phyloP scores from a whole-genome alignment of 1,140 invertebrate genomes.

The Diachasmimorpha longicaudata region DNA sequence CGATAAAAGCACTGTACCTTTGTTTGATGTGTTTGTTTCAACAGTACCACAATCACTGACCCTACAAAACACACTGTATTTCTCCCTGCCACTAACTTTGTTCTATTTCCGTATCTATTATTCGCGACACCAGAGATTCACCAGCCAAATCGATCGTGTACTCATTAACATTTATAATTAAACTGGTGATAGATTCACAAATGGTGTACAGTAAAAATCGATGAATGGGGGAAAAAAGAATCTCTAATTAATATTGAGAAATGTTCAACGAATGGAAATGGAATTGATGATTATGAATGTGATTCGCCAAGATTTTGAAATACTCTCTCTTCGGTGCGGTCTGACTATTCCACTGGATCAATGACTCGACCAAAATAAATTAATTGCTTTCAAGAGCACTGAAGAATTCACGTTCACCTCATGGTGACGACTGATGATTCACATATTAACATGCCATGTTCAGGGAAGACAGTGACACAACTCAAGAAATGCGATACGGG shows the following conservation, averaged over 20 bases:
- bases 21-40: background rate
- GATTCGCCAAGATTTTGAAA: too few species aligned
- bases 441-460: too few species aligned
- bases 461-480: too few species aligned
- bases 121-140: conserved; percentile 57
- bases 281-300: too few species aligned
- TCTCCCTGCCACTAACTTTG: conserved; percentile 40
- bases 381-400: too few species aligned
- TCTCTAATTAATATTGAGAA: background rate
- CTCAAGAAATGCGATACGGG: background rate
- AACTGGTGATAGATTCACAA: conserved; percentile 49
- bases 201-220: conserved; percentile 17
- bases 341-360: too few species aligned
- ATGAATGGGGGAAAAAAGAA: background rate
- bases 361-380: too few species aligned
- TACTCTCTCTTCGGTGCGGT: too few species aligned
- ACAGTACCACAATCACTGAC: conserved; percentile 10
- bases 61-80: conserved; percentile 34
- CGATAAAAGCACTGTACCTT: background rate
- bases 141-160: conserved; percentile 62
- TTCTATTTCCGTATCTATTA: conserved; percentile 62
- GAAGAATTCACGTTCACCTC: too few species aligned
- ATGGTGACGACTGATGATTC: too few species aligned
- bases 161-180: conserved; percentile 65
- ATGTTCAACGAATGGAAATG: too few species aligned